phyloP scores from a whole-genome alignment of 2,888 invertebrate species.

The Dexiosoma caninum region DNA sequence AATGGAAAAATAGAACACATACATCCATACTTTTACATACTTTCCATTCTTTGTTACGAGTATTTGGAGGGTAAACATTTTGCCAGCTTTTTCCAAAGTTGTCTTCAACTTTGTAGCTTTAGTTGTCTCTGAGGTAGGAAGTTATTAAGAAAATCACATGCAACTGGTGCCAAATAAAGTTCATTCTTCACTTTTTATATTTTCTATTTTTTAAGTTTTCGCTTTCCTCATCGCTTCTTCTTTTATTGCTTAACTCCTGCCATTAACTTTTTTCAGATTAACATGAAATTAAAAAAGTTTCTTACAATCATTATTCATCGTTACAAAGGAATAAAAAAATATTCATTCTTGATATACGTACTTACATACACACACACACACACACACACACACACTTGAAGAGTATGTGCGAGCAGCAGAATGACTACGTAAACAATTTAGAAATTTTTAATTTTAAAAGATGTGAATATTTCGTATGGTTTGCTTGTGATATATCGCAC shows the following conservation, averaged over 20 bases:
- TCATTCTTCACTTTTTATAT: neutral
- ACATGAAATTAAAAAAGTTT: slow-evolving; percentile 67
- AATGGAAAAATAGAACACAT: neutral
- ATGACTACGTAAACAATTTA: neutral
- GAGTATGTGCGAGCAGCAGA: no score
- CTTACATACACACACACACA: no score
- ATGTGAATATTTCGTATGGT: no score
- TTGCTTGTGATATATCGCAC: no score
- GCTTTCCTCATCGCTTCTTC: neutral
- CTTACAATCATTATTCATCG: slow-evolving; percentile 42
- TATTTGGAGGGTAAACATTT: neutral
- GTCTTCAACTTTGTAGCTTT: neutral
- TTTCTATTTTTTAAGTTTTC: neutral
- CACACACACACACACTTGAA: no score
- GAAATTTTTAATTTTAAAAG: neutral
- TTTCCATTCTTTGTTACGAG: neutral
- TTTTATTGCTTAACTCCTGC: slow-evolving; percentile 32
- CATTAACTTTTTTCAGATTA: slow-evolving; percentile 58
- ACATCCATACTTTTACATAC: neutral
- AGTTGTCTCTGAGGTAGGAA: neutral
- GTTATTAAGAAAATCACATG: slow-evolving; percentile 47
- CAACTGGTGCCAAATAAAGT: slow-evolving; percentile 60
- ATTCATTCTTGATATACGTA: neutral
- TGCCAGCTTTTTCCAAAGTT: slow-evolving; percentile 15
- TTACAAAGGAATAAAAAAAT: slow-evolving; percentile 33